These are phyloP conservation scores for Conus betulinus DNA, from an alignment of 1,140 invertebrate species.

Conservation along the genomic window DNA sequence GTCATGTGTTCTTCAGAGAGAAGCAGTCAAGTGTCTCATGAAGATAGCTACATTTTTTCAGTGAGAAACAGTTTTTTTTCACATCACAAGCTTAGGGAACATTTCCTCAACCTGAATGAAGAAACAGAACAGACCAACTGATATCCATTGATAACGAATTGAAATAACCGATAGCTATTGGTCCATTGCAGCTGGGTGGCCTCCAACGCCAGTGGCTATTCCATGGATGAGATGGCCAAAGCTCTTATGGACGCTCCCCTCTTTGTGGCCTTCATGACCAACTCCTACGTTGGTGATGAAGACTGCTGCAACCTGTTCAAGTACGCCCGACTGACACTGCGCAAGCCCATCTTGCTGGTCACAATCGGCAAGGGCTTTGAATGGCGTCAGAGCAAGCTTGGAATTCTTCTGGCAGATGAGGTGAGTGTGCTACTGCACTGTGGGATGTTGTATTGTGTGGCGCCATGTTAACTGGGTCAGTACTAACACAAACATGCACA, in stretches of 20 bases:
- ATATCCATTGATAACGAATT: too few relatives aligned
- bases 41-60: too few relatives aligned
- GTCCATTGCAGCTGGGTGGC: constrained; percentile 60
- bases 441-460: not conserved
- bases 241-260: constrained; percentile 66
- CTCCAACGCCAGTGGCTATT: constrained; percentile 38
- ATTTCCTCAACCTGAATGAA: too few relatives aligned
- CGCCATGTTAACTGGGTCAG: too few relatives aligned
- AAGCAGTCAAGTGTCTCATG: too few relatives aligned
- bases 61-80: too few relatives aligned
- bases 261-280: constrained; percentile 69
- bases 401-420: constrained; percentile 66
- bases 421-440: constrained; percentile 41
- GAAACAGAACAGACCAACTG: too few relatives aligned
- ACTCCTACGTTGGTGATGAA: constrained; percentile 65
- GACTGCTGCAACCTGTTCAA: constrained; percentile 69
- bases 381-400: constrained; percentile 66
- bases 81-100: too few relatives aligned
- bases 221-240: constrained; percentile 61
- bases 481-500: too few relatives aligned
- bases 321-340: constrained; percentile 66
- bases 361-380: constrained; percentile 64
- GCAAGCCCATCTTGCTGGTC: constrained; percentile 69
- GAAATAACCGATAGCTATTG: too few relatives aligned
- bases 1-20: too few relatives aligned